phyloP scores from a whole-genome alignment of 1,140 invertebrate species.

The Ephestia elutella region DNA sequence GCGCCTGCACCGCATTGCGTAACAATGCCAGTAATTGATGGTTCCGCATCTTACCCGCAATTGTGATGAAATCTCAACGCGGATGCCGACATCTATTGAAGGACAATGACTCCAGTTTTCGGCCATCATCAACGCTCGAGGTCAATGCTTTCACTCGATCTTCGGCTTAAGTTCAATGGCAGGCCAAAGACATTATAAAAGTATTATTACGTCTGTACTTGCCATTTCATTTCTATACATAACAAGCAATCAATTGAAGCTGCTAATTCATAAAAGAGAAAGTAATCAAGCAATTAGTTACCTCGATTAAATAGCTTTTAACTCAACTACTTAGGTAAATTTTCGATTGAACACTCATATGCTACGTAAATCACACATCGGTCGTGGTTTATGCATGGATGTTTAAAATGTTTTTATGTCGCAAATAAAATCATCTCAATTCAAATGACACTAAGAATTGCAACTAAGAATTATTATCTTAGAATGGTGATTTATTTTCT shows the following conservation, averaged over 20 bases:
- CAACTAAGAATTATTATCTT: no score
- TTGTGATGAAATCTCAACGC: slow-evolving; percentile 47
- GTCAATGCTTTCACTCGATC: slow-evolving; percentile 41
- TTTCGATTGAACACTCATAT: no score
- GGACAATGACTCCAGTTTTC: slow-evolving; percentile 47
- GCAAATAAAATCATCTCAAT: no score
- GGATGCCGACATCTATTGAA: slow-evolving; percentile 48
- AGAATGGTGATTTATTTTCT: no score
- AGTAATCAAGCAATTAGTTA: not conserved
- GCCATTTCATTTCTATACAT: not conserved
- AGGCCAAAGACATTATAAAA: not conserved
- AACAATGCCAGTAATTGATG: slow-evolving; percentile 55
- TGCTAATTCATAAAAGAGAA: not conserved
- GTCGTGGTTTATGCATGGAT: no score
- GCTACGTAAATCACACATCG: no score
- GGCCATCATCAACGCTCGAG: slow-evolving; percentile 26
- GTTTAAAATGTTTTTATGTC: no score
- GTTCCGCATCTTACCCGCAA: slow-evolving; percentile 10
- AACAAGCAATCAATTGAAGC: not conserved
- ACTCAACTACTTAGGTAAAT: no score
- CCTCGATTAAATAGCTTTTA: not conserved
- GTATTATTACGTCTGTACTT: not conserved
- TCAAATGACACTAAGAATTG: no score
- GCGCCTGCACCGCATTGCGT: slow-evolving; percentile 33
- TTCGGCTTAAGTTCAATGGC: slow-evolving; percentile 13